Conservation (phyloP, 1,140 invertebrate genomes). For the Drosophila jambulina region DNA sequence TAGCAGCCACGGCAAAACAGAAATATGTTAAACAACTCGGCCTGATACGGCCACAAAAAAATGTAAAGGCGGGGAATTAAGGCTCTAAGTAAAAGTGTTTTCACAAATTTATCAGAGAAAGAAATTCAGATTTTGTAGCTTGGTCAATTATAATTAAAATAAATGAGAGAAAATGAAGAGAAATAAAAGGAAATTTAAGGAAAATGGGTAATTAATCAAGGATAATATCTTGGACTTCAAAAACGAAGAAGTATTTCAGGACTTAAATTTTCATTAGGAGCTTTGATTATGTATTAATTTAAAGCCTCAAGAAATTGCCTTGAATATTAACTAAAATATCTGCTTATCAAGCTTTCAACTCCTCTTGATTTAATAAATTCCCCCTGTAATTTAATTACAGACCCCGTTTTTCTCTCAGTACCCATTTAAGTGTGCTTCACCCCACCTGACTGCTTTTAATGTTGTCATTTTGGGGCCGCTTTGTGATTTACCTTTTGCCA, state of each 20-base stretch:
- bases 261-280: neutral
- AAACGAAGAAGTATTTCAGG: too few relatives aligned
- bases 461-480: constrained; percentile 66
- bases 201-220: neutral
- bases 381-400: neutral
- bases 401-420: constrained; percentile 14
- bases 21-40: constrained; percentile 74
- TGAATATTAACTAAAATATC: neutral
- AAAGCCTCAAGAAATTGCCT: neutral
- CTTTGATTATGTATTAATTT: neutral
- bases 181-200: too few relatives aligned
- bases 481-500: constrained; percentile 69
- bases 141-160: neutral
- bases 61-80: constrained; percentile 18
- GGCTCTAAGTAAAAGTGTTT: constrained; percentile 74
- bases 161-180: neutral
- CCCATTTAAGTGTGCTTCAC: constrained; percentile 23
- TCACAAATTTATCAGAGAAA: constrained; percentile 22
- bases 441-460: constrained; percentile 43
- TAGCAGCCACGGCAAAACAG: constrained; percentile 56
- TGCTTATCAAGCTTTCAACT: too few relatives aligned
- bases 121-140: neutral
- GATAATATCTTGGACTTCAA: neutral
- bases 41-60: constrained; percentile 35
- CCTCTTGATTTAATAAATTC: neutral